A percentile compares a stretch with the other conserved stretches of the same genome.
These are phyloP conservation scores for Melolontha melolontha DNA, from an alignment of 2,888 invertebrate species.

Conservation along the genomic window DNA sequence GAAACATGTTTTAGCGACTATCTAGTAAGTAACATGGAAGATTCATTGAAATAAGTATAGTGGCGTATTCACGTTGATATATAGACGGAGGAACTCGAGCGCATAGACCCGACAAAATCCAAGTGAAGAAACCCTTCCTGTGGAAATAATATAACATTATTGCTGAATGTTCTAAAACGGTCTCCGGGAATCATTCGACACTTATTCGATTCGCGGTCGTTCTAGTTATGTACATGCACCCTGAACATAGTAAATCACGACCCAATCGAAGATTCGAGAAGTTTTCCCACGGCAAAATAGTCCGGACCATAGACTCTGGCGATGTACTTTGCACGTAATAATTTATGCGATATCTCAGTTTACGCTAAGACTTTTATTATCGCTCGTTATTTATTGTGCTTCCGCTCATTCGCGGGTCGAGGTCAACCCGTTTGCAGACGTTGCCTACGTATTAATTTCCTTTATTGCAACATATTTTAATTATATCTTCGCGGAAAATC, in stretches of 20 bases:
- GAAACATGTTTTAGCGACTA: conserved; percentile 24
- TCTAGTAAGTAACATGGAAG: conserved; percentile 3
- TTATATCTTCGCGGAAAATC: background rate
- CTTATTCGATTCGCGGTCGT: conserved; percentile 5
- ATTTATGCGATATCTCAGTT: conserved; percentile 36
- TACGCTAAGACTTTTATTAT: conserved; percentile 34
- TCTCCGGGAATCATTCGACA: conserved; percentile 4
- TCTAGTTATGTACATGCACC: conserved; percentile 3
- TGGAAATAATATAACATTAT: conserved; percentile 30
- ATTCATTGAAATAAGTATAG: conserved; percentile 23
- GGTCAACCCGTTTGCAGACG: background rate
- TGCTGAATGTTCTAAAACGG: conserved; percentile 1
- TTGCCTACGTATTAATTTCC: conserved; percentile 5
- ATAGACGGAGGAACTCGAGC: background rate
- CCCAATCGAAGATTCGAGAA: conserved; percentile 26
- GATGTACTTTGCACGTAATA: conserved; percentile 32
- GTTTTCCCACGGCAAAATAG: conserved; percentile 28
- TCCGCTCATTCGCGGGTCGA: conserved; percentile 11
- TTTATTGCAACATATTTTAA: conserved; percentile 10
- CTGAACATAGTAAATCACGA: conserved; percentile 15
- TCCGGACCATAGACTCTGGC: conserved; percentile 1
- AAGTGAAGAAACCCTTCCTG: conserved; percentile 5
- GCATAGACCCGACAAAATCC: conserved; percentile 25
- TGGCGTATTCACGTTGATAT: conserved; percentile 10
- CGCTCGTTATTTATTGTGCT: conserved; percentile 30